These are phyloP conservation scores for Gorilla gorilla DNA, from an alignment of 2,113 vertebrate genomes.

Conservation along the genomic window DNA sequence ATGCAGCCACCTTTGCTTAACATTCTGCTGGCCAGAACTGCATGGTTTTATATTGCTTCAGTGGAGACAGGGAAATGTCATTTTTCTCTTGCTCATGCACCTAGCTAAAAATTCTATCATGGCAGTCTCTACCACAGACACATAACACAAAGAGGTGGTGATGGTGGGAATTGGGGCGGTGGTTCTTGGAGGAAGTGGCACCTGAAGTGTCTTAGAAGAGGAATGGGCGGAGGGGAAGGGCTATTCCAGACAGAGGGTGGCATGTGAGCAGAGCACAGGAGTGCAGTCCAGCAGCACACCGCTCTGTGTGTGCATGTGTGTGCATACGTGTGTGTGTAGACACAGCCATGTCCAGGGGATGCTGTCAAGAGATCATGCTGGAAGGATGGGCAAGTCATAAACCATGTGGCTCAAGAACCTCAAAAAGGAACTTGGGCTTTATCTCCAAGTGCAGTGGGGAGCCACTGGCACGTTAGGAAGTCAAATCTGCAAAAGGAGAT, in stretches of 20 bases:
- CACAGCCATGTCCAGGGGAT: fast-evolving
- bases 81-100: neutral
- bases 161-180: neutral
- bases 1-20: neutral
- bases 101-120: neutral
- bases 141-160: neutral
- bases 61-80: neutral
- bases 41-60: neutral
- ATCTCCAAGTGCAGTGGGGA: neutral
- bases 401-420: neutral
- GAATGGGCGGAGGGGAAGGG: neutral
- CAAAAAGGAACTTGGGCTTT: neutral
- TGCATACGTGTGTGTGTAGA: fast-evolving
- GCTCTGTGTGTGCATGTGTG: fast-evolving
- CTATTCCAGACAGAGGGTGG: neutral
- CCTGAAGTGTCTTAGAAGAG: neutral
- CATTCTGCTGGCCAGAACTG: neutral
- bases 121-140: neutral
- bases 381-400: neutral
- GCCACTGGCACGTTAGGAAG: neutral
- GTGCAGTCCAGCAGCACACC: neutral
- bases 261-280: neutral
- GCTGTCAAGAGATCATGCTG: neutral
- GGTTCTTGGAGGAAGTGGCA: neutral
- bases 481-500: neutral